These are phyloP conservation scores for Tinea pellionella DNA, from an alignment of 2,888 invertebrate species.

Conservation along the genomic window DNA sequence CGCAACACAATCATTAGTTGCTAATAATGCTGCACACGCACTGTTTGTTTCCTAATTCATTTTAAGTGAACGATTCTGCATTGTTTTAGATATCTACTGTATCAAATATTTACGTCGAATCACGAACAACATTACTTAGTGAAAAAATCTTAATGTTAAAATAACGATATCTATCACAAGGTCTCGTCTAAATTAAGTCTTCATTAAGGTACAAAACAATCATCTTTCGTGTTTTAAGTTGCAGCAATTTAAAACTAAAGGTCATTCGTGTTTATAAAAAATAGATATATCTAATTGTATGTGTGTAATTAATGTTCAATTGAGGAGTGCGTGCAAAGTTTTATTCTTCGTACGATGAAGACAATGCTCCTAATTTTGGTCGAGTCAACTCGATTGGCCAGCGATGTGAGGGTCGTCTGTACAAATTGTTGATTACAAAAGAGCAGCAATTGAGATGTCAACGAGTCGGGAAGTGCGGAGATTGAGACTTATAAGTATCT, in stretches of 20 bases:
- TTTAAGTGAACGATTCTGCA: neutral
- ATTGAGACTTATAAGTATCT: slow-evolving; percentile 54
- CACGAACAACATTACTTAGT: neutral
- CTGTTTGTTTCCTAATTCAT: slow-evolving; percentile 5
- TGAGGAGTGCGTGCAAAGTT: neutral
- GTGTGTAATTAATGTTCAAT: neutral
- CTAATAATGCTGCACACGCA: slow-evolving; percentile 13
- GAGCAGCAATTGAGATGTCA: slow-evolving; percentile 66
- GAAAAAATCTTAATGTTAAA: neutral
- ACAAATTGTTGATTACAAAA: slow-evolving; percentile 67
- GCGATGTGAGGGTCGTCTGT: slow-evolving; percentile 16
- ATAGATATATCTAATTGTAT: neutral
- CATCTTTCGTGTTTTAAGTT: neutral
- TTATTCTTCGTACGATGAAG: neutral
- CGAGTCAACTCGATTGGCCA: neutral
- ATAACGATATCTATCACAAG: neutral
- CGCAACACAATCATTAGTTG: slow-evolving; percentile 22
- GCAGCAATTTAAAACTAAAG: neutral
- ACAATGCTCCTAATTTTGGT: neutral
- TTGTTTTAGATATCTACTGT: neutral
- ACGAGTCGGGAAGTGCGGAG: slow-evolving; percentile 49
- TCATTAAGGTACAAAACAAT: neutral
- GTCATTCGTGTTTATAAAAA: neutral
- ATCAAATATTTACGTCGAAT: neutral
- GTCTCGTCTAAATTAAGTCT: neutral